Evolutionary conservation across 2,113 vertebrate genomes (phyloP), one percentile per base, ranked within the genome.

Genomic region (Oreotrochilus melanogaster): DNA sequence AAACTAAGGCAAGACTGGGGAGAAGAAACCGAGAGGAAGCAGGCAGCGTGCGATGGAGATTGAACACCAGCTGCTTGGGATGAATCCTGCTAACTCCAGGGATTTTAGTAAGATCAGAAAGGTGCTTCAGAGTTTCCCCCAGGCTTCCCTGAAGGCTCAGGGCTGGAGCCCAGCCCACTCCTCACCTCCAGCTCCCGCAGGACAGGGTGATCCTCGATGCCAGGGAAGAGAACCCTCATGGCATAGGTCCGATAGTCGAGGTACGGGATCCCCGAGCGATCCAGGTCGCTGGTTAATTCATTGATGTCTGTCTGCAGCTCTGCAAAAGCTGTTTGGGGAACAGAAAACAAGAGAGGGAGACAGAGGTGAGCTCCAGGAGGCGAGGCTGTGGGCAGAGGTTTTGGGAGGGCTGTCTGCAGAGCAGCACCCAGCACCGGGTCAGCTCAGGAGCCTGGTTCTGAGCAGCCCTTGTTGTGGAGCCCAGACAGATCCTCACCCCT

Each of bases 251-350:
- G 98, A 60, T 99, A 99, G 97, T 99, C 99, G 70, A 99, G 98
- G 96, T 99, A 99, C 1, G 99, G 99, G 96, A 99, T 99, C 9
- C 99, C 99, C 0, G 99, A 98, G 74, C 99, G 98, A 97, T 99
- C 99, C 95, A 99, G 97, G 97, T 99, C 99, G 0, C 99, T 99
- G 95, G 99, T 99, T 88, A 99, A 97, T 96, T 99, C 99, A 17
- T 99, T 99, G 97, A 99, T 99, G 96, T 99, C 99, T 0, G 99
- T 99, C 97, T 99, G 99, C 78, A 99, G 98, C 98, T 99, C 99
- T 2, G 99, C 99, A 93, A 99, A 99, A 24, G 99, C 99, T 99
- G 70, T 42, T 31, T 1, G 27, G 56, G 58, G 70, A 62, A 78
- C 56, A 39, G 7, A 7, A 42, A 50, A 50, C 4, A 3, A 71